Evolutionary conservation across 2,113 vertebrate genomes (phyloP).

Genomic region (Campylorhamphus procurvoides): DNA sequence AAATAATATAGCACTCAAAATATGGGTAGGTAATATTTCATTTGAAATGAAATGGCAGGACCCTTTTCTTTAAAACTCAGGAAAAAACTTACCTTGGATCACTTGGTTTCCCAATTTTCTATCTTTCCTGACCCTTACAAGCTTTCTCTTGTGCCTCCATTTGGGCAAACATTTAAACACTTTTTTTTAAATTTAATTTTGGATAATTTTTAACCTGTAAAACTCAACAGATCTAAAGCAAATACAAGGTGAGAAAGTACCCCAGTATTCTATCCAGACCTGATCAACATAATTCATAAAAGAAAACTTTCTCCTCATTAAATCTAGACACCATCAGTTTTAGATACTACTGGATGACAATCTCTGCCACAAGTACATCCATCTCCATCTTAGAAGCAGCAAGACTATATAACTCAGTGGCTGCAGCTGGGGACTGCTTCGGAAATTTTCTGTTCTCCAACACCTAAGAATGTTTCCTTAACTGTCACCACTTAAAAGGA

Average conservation of each 20-base stretch:
- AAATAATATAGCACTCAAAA: not conserved
- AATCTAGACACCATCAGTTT: not conserved
- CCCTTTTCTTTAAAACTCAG: not conserved
- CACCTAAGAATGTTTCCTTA: not conserved
- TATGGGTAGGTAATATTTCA: not conserved
- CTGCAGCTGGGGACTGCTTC: not conserved
- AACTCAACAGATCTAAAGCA: not conserved
- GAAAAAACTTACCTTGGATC: not conserved
- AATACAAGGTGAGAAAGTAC: not conserved
- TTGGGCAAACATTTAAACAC: not conserved
- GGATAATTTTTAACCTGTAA: not conserved
- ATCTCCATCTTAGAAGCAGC: not conserved
- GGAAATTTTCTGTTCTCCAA: not conserved
- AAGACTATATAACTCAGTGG: rapidly evolving
- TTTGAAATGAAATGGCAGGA: not conserved
- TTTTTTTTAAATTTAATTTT: not conserved
- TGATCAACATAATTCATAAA: not conserved
- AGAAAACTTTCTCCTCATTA: not conserved
- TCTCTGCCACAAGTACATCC: not conserved
- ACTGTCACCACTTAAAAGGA: not conserved
- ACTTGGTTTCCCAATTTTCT: not conserved
- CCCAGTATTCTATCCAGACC: not conserved
- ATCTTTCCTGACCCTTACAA: not conserved
- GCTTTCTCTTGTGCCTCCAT: not conserved
- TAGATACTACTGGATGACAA: not conserved